Evolutionary conservation across 2,888 invertebrate genomes (phyloP).

Genomic region (Platycnemis pennipes): DNA sequence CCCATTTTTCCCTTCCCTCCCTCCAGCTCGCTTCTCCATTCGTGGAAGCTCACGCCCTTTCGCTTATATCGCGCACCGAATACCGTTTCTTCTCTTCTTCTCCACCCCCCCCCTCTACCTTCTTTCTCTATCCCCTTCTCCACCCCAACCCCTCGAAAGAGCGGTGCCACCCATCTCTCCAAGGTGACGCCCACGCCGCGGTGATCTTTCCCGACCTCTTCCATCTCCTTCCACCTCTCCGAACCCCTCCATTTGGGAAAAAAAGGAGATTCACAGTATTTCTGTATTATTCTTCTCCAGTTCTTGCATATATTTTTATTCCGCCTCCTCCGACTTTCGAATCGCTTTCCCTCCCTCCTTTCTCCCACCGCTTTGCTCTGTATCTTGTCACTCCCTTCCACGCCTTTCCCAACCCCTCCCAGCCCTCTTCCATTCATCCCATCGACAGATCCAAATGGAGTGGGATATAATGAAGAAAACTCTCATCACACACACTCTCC

Average conservation of each 20-base stretch:
- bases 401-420: not conserved
- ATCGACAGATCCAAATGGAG: not conserved
- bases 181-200: conserved; percentile 33
- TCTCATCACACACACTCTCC: not conserved
- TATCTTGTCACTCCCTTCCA: not conserved
- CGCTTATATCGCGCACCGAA: not conserved
- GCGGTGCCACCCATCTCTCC: conserved; percentile 52
- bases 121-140: not conserved
- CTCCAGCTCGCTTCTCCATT: not conserved
- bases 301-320: not conserved
- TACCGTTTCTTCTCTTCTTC: not conserved
- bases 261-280: not conserved
- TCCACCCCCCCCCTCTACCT: not conserved
- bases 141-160: not conserved
- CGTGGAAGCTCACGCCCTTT: conserved; percentile 42
- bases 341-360: not conserved
- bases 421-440: not conserved
- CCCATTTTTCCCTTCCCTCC: too few relatives aligned
- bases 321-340: too few relatives aligned
- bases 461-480: not conserved
- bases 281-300: not conserved
- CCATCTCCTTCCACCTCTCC: not conserved
- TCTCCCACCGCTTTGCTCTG: not conserved
- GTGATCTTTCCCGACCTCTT: not conserved
- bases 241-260: not conserved